Percentiles rank a stretch among this genome's conserved stretches.
Evolutionary conservation across 2,888 invertebrate species (phyloP).

Genomic region (Leptopilina myrica): DNA sequence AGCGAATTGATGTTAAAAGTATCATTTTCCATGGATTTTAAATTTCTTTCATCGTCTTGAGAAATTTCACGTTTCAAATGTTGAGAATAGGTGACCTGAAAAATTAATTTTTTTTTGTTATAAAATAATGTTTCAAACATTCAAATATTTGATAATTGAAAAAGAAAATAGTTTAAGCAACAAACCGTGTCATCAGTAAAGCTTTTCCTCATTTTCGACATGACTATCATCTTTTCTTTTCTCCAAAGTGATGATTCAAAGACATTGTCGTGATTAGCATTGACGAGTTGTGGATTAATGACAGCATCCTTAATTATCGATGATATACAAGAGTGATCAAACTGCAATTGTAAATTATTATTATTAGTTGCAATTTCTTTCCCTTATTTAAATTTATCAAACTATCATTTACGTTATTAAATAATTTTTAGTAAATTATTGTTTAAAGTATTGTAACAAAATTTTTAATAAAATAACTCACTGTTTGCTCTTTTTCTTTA

Average conservation of each 20-base stretch:
- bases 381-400: too few relatives aligned
- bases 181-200: slow-evolving; percentile 34
- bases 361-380: not conserved
- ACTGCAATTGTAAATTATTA: slow-evolving; percentile 45
- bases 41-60: not conserved
- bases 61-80: not conserved
- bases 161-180: not conserved
- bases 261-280: slow-evolving; percentile 60
- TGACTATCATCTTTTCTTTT: slow-evolving; percentile 66
- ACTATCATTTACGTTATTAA: too few relatives aligned
- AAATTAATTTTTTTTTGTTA: not conserved
- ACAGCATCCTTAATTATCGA: slow-evolving; percentile 59
- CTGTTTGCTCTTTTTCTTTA: slow-evolving; percentile 16
- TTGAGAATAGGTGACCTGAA: not conserved
- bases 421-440: not conserved
- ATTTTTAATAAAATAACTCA: slow-evolving; percentile 13
- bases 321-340: slow-evolving; percentile 57
- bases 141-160: not conserved
- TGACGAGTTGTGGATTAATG: slow-evolving; percentile 59
- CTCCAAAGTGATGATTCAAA: slow-evolving; percentile 69
- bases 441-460: not conserved
- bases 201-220: slow-evolving; percentile 66
- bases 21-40: slow-evolving; percentile 49
- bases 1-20: slow-evolving; percentile 53
- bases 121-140: not conserved